Evolutionary conservation across 2,888 invertebrate genomes (phyloP), one percentile per base, ranked within the genome.

Genomic region (Dolichomitus sp.): DNA sequence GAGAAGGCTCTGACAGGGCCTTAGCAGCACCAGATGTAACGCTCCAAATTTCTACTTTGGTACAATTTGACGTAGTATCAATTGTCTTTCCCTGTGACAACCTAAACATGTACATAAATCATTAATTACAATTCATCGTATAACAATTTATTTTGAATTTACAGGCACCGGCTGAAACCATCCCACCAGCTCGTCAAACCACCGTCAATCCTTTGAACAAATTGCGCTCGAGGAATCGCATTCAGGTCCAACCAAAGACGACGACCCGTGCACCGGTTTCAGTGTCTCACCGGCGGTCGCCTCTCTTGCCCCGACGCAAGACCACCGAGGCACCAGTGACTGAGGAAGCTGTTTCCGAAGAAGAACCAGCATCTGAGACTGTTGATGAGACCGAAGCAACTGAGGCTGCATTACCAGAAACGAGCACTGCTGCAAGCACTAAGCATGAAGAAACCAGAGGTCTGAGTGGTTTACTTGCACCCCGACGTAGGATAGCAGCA

Each of bases 401-500:
- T 19, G 88, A 87, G 14, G 81, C 81, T 1, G 78, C 87, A 37
- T 75, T 86, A 54, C 87, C 86, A 9, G 90, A 91, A 75, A 90
- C 90, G 2, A 91, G 91, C 74, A 91, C 91, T 2, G 89, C 91
- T 0, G 89, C 92, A 0, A 91, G 91, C 83, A 90, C 91, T 27
- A 92, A 91, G 63, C 92, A 91, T 78, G 93, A 93, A 42, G 93
- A 93, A 70, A 88, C 90, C 19, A 85, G 92, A 65, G 91, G 92
- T 12, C 87, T 93, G 1, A 87, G 91, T 19, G 96, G 97, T 50
- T 94, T 97, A 42, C 94, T 97, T 65, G 96, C 97, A 2, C 95
- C 96, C 63, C 94, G 97, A 87, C 95, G 96, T 90, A 95, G 97
- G 91, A 94, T 97, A 89, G 95, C 95, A 37, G 91, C 94, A 50